Evolutionary conservation across 2,888 invertebrate species (phyloP).

Genomic region (Drosophila longiperda): DNA sequence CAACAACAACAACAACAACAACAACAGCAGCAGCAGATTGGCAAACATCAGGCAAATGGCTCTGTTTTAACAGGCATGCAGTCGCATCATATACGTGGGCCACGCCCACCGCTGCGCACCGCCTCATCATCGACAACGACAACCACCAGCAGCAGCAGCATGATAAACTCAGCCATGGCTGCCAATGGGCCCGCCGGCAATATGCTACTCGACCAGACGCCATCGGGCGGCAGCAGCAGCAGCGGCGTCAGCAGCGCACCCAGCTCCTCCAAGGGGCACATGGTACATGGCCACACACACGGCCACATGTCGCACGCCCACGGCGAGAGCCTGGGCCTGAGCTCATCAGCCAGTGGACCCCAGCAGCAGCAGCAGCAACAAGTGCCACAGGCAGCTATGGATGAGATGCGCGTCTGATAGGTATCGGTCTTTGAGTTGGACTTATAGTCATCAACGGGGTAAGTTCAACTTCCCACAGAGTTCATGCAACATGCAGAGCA

Average conservation of each 20-base stretch:
- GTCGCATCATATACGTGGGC: slow-evolving; percentile 83
- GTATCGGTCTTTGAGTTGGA: slow-evolving; percentile 85
- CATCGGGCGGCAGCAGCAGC: slow-evolving; percentile 84
- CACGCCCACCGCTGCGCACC: slow-evolving; percentile 85
- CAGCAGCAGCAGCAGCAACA: slow-evolving; percentile 86
- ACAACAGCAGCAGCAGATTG: slow-evolving; percentile 77
- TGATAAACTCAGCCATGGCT: slow-evolving; percentile 26
- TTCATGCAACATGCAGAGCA: not conserved
- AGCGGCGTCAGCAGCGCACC: slow-evolving; percentile 84
- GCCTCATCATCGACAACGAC: slow-evolving; percentile 80
- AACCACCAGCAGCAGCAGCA: slow-evolving; percentile 45
- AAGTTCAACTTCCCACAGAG: slow-evolving; percentile 56
- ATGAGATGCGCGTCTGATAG: slow-evolving; percentile 96
- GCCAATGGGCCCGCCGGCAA: slow-evolving; percentile 34
- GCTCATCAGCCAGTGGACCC: slow-evolving; percentile 74
- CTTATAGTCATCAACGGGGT: slow-evolving; percentile 85
- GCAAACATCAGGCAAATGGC: slow-evolving; percentile 84
- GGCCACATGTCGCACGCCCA: slow-evolving; percentile 55
- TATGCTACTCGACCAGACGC: slow-evolving; percentile 78
- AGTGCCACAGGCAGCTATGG: slow-evolving; percentile 93
- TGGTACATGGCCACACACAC: slow-evolving; percentile 77
- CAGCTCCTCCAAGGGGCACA: slow-evolving; percentile 84
- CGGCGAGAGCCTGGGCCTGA: slow-evolving; percentile 72
- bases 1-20: slow-evolving; percentile 62
- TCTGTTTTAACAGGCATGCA: slow-evolving; percentile 79